phyloP scores from a whole-genome alignment of 2,113 vertebrate species.

The Ursus arctos region DNA sequence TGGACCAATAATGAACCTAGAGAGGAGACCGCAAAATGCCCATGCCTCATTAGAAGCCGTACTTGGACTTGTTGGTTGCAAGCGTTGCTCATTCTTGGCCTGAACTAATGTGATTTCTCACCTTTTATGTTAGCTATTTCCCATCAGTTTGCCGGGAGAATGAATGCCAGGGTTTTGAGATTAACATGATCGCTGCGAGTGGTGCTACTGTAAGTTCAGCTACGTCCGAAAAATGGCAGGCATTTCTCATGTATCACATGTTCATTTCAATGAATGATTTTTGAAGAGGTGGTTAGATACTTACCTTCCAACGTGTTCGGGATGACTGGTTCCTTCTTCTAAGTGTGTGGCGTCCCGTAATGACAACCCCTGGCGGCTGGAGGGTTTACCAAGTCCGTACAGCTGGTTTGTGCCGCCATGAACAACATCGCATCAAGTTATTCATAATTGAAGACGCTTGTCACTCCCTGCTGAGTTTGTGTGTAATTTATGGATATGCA shows the following conservation, averaged over 20 bases:
- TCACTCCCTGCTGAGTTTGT: conserved; percentile 83
- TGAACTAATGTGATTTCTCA: conserved; percentile 18
- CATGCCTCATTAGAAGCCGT: not conserved
- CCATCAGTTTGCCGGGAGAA: conserved; percentile 56
- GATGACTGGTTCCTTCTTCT: conserved; percentile 82
- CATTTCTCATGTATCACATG: conserved; percentile 74
- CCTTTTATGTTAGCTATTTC: conserved; percentile 51
- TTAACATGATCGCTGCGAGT: conserved; percentile 72
- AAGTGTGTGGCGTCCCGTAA: conserved; percentile 79
- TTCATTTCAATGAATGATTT: conserved; percentile 77
- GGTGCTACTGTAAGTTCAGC: conserved; percentile 77
- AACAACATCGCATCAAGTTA: conserved; percentile 85
- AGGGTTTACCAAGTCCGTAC: conserved; percentile 76
- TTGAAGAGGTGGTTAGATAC: conserved; percentile 83
- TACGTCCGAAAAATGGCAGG: conserved; percentile 72
- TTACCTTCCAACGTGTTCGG: conserved; percentile 80
- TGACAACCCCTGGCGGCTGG: conserved; percentile 80
- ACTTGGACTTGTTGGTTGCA: not conserved
- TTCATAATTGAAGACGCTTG: conserved; percentile 87
- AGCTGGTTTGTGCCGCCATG: conserved; percentile 77
- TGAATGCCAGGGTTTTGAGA: conserved; percentile 67
- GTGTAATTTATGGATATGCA: conserved; percentile 87
- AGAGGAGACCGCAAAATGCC: not conserved
- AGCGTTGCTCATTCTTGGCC: not conserved
- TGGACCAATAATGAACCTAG: not conserved